Base-by-base conservation (phyloP, 2,797 vertebrate genomes). In the Takifugu ocellatus region DNA sequence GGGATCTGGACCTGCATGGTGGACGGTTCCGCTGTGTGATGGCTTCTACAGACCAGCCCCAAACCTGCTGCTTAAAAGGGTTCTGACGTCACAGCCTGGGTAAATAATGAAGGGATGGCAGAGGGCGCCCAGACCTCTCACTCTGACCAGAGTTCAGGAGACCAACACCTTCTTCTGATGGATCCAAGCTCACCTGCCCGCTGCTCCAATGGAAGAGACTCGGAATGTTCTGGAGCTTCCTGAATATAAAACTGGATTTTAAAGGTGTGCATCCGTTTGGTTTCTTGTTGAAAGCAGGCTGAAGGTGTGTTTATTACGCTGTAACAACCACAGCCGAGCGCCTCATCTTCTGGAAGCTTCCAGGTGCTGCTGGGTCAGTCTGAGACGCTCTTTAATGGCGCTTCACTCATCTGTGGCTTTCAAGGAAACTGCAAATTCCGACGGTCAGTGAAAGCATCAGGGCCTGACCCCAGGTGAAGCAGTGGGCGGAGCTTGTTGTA, bases 1-100 rank as follows among this genome's bases (percentile, higher is more conserved):
- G 92, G 93, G 79, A 94, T 92, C 70, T 94, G 93, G 49, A 93
- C 92, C 58, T 90, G 87, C 92, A 93, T 92, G 49, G 4, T 31
- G 36, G 12, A 14, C 16, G 16, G 16, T 17, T 44, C 43, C 2
- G 36, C 31, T 33, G 27, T 4, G 1, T 10, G 8, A 1, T 3
- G 1, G 11, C 36, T 4, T 14, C 36, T 39, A 12, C 36, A 14
- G 11, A 4, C 36, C 12, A 33, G 31, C 31, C 31, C 1, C 33
- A 2, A 10, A 33, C 31, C 31, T 33, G 31, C 36, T 39, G 36
- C 1, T 2, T 3, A 2, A 14, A 3, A 3, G 12, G 36, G 8
- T 39, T 3, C 0, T 44, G 43, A 44, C 43, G 43, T 44, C 15
- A 17, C 15, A 16, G n/a, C 5, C 12, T 16, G n/a, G 6, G 3